Evolutionary conservation across 1,140 invertebrate species (phyloP), one percentile per base, ranked within the genome.

Genomic region (Vanessa atalanta): DNA sequence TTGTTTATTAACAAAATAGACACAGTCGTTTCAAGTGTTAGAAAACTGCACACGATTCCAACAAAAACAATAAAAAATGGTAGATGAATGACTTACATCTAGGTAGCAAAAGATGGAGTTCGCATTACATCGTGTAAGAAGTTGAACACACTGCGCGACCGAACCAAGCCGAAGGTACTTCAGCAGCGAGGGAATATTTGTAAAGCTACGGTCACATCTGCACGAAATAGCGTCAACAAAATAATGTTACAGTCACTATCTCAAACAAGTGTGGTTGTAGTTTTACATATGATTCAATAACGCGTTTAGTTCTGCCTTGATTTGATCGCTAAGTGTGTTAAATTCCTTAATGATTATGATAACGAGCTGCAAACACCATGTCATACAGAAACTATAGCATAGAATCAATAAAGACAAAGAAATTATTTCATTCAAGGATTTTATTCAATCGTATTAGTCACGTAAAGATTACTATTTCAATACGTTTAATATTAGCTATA

Each of bases 41-140:
- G 12, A 53, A 47, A 53, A 66, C 73, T 77, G 78, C 80, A 79
- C 72, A 77, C 70, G 76, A 78, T 79, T 77, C 79, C 64, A 81
- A 76, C 66, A 78, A 71, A 73, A 85, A 61, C 23, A 60, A 26
- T n/a, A 61, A 67, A 82, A 74, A 78, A 83, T 84, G 83, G 78
- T 72, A 76, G 76, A 81, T 86, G 83, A 81, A 82, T 83, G 84
- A 85, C 75, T 72, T 72, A 76, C 60, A 37, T 57, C 68, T 72
- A 72, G 57, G 57, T 51, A 51, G 48, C 48, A n/a, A 51, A n/a
- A 51, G 37, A n/a, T 50, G 48, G 48, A 57, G 20, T 20, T 57
- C n/a, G 51, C 51, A 53, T 15, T n/a, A 7, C 51, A 16, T n/a
- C n/a, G n/a, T 15, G 7, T n/a, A 53, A 14, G 15, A 50, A 50